Base-by-base conservation (phyloP, 1,140 invertebrate genomes). In the Adelges cooleyi region DNA sequence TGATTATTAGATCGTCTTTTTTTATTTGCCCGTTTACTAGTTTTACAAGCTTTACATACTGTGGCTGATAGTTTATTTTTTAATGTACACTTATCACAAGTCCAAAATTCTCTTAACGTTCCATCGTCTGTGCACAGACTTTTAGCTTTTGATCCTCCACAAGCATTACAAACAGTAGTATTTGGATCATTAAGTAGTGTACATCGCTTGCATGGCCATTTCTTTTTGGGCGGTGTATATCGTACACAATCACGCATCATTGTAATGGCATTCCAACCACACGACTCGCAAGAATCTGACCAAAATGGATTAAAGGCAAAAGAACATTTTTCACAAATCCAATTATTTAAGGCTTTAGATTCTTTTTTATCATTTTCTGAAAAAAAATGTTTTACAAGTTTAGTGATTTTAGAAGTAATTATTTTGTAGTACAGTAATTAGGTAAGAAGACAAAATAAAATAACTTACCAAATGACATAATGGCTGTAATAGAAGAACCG, bases 191-290 rank as follows among this genome's bases (percentile, higher is more conserved):
- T 93, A 3, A 91, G 79, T 48, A 93, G 77, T 1, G 90, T 93
- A 73, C 90, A 93, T 71, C 90, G 90, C 68, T 84, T 84, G 73
- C 91, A 93, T 5, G 86, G 86, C 90, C 91, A 94, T 17, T 82
- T 69, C 50, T 65, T 72, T 72, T 80, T 80, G 3, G 77, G 75
- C 3, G 76, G 76, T 13, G 77, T 74, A 65, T 78, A 80, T 18
- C 76, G 71, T 0, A 79, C 76, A 70, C 78, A 46, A 38, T 84
- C 81, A 70, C 85, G 82, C 23, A 84, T 80, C 33, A 86, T 80
- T 1, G 82, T 84, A 70, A 84, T 83, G 66, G 80, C 75, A 69
- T 78, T 76, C 69, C 81, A 81, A 66, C 83, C 82, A 71, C 89
- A 92, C 71, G 90, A 87, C 72, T 90, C 87, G 74, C 90, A 92